Conservation (phyloP, 1,140 invertebrate species). For the Papilio dardanus region DNA sequence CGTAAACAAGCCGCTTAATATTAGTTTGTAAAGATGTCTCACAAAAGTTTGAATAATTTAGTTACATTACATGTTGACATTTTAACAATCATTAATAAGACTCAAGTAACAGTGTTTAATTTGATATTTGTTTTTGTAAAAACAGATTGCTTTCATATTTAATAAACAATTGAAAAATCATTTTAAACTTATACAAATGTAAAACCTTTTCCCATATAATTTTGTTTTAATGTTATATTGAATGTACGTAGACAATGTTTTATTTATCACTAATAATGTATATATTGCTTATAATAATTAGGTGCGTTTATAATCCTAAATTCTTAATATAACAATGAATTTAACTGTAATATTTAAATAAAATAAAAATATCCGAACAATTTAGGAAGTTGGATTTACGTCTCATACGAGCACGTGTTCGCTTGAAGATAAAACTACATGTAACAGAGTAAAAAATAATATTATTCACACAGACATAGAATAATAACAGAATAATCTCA, state of each 20-base stretch:
- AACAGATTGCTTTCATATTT: too few species aligned
- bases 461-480: conserved; percentile 26
- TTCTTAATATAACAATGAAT: conserved; percentile 32
- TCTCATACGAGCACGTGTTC: background rate
- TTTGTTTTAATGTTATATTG: background rate
- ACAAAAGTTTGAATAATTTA: too few species aligned
- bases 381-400: background rate
- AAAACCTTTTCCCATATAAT: background rate
- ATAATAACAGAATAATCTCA: conserved; percentile 36
- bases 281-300: conserved; percentile 48
- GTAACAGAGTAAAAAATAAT: background rate
- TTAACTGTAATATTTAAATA: conserved; percentile 37
- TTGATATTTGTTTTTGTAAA: too few species aligned
- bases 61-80: too few species aligned
- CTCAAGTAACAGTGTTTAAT: too few species aligned
- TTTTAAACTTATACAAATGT: too few species aligned
- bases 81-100: too few species aligned
- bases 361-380: background rate
- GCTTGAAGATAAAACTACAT: background rate
- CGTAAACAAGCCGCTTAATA: too few species aligned
- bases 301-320: conserved; percentile 45
- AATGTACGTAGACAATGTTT: conserved; percentile 6
- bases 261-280: conserved; percentile 36
- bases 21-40: too few species aligned
- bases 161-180: too few species aligned